phyloP scores from a whole-genome alignment of 2,888 invertebrate genomes.

The Acleris cristana region DNA sequence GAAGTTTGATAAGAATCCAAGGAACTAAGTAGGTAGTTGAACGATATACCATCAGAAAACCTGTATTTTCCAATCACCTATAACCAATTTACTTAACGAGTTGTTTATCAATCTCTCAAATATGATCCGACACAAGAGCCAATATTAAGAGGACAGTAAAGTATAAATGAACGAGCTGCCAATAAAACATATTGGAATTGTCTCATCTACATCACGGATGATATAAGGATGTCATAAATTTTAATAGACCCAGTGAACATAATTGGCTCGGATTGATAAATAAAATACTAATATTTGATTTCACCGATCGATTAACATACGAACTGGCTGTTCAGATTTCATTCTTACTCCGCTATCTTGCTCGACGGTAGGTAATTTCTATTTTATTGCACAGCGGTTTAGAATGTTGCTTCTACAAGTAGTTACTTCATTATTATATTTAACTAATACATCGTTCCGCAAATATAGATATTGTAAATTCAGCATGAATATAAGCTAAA shows the following conservation, averaged over 20 bases:
- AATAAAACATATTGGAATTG: conserved; percentile 36
- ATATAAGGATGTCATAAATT: conserved; percentile 40
- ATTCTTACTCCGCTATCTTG: conserved; percentile 31
- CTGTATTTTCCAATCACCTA: conserved; percentile 3
- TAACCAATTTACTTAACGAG: conserved; percentile 25
- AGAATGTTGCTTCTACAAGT: conserved; percentile 5
- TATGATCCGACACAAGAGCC: conserved; percentile 19
- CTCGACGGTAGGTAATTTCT: conserved; percentile 13
- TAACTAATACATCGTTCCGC: too few relatives aligned
- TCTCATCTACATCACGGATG: conserved; percentile 35
- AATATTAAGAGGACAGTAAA: conserved; percentile 15
- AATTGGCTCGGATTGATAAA: conserved; percentile 53
- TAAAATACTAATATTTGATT: conserved; percentile 61
- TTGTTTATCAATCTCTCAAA: conserved; percentile 27
- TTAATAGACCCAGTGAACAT: conserved; percentile 51
- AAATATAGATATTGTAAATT: background rate
- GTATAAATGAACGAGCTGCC: conserved; percentile 25
- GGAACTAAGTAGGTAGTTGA: background rate
- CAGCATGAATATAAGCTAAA: conserved; percentile 3
- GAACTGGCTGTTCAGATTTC: conserved; percentile 41
- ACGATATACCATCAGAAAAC: conserved; percentile 6
- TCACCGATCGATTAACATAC: conserved; percentile 61
- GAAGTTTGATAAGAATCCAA: background rate
- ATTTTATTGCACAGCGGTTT: conserved; percentile 17
- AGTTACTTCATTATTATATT: background rate